Conservation (phyloP, 2,113 vertebrate species). For the Condylura cristata region DNA sequence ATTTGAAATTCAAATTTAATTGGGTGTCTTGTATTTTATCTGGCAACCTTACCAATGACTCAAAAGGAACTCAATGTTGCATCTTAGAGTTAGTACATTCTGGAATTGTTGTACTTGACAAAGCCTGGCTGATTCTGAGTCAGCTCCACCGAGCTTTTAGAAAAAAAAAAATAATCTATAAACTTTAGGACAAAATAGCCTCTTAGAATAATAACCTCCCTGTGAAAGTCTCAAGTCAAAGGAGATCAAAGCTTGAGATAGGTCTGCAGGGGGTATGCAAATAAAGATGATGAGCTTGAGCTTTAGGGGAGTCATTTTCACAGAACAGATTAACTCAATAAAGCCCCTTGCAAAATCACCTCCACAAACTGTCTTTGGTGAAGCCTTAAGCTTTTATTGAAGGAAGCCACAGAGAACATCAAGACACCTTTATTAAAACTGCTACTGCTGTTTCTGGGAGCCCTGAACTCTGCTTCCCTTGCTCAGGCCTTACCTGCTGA, state of each 20-base stretch:
- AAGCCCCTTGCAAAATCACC: not conserved
- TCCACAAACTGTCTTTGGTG: not conserved
- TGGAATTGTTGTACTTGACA: slow-evolving; percentile 47
- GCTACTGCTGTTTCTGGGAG: no score
- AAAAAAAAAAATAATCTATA: slow-evolving; percentile 16
- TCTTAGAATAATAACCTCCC: slow-evolving; percentile 4
- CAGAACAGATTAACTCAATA: not conserved
- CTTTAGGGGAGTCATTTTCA: not conserved
- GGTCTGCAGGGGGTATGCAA: not conserved
- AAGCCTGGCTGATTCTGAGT: slow-evolving; percentile 35
- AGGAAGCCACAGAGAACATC: not conserved
- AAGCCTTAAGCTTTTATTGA: not conserved
- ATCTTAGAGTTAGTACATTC: slow-evolving; percentile 46
- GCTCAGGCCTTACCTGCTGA: not conserved
- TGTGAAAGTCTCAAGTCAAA: not conserved
- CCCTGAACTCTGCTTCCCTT: not conserved
- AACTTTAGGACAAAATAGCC: slow-evolving; percentile 8
- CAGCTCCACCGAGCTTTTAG: slow-evolving; percentile 31
- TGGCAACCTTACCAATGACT: slow-evolving; percentile 18
- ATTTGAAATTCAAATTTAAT: slow-evolving; percentile 38
- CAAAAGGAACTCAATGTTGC: not conserved
- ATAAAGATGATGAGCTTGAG: not conserved
- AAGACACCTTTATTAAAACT: not conserved
- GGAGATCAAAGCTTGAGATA: not conserved
- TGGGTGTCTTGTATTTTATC: not conserved